Conservation (phyloP, 2,113 vertebrate species). For the Oophaga pumilio region DNA sequence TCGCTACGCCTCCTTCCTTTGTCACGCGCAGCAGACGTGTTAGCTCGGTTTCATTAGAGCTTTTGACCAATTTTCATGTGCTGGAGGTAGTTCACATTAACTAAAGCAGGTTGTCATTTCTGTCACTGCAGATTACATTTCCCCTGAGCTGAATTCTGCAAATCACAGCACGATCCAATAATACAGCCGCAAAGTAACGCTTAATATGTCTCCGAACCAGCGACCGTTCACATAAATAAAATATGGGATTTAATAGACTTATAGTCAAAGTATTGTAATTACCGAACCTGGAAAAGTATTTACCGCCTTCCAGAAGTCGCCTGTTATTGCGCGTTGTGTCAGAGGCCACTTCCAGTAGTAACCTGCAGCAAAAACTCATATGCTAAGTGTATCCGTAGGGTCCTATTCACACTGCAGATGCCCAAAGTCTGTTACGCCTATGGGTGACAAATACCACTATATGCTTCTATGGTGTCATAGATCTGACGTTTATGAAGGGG, state of each 20-base stretch:
- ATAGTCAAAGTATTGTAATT: not conserved
- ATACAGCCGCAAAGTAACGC: not conserved
- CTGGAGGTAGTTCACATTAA: not conserved
- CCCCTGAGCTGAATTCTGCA: not conserved
- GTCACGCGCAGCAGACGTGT: not conserved
- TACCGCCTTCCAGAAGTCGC: not conserved
- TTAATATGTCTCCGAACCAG: not conserved
- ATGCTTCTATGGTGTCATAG: too few relatives aligned
- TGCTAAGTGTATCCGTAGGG: too few relatives aligned
- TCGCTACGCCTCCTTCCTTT: not conserved
- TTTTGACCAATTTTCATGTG: conserved; percentile 2
- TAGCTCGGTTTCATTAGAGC: not conserved
- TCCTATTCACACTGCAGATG: too few relatives aligned
- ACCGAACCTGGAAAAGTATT: not conserved
- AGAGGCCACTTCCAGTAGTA: not conserved
- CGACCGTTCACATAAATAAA: not conserved
- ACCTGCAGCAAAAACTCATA: too few relatives aligned
- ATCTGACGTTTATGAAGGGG: too few relatives aligned
- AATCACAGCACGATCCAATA: not conserved
- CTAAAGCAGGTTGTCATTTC: conserved; percentile 18
- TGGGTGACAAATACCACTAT: too few relatives aligned
- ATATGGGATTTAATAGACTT: not conserved
- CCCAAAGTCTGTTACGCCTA: too few relatives aligned
- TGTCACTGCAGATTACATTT: not conserved
- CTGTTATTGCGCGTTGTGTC: not conserved